Evolutionary conservation across 2,797 vertebrate genomes (phyloP).

Genomic region (Bradypus variegatus): DNA sequence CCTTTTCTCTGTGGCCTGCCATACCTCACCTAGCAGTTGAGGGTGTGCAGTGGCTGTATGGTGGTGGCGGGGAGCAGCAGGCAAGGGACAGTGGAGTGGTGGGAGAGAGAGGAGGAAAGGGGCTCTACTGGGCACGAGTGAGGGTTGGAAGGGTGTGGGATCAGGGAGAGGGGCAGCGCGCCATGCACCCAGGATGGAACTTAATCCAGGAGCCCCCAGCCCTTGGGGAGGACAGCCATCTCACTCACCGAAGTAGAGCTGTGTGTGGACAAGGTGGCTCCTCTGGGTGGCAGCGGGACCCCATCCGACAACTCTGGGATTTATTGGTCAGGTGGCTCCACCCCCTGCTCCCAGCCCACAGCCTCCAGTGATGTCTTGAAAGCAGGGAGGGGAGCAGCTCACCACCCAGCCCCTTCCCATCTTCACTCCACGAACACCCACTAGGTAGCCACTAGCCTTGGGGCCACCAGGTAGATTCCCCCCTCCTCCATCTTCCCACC

Average conservation of each 20-base stretch:
- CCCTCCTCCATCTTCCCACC: neutral
- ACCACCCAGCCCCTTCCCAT: neutral
- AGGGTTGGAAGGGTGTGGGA: neutral
- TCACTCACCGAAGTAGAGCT: neutral
- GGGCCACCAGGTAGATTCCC: neutral
- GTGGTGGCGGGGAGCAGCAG: neutral
- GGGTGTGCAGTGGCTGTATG: neutral
- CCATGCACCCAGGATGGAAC: neutral
- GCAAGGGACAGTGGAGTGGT: neutral
- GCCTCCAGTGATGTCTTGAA: neutral
- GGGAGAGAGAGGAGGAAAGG: neutral
- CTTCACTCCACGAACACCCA: neutral
- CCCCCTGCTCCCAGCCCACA: neutral
- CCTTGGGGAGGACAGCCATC: neutral
- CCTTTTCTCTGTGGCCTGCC: neutral
- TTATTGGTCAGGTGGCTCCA: conserved; percentile 6
- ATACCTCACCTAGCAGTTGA: neutral
- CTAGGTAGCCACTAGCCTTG: neutral
- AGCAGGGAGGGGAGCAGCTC: neutral
- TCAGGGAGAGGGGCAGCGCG: neutral
- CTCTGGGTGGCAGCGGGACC: neutral
- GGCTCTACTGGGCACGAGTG: neutral
- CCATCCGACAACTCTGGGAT: neutral
- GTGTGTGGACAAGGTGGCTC: neutral
- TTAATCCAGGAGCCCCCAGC: neutral